These are phyloP conservation scores for Antrozous pallidus DNA, from an alignment of 2,797 vertebrate genomes.

Conservation along the genomic window DNA sequence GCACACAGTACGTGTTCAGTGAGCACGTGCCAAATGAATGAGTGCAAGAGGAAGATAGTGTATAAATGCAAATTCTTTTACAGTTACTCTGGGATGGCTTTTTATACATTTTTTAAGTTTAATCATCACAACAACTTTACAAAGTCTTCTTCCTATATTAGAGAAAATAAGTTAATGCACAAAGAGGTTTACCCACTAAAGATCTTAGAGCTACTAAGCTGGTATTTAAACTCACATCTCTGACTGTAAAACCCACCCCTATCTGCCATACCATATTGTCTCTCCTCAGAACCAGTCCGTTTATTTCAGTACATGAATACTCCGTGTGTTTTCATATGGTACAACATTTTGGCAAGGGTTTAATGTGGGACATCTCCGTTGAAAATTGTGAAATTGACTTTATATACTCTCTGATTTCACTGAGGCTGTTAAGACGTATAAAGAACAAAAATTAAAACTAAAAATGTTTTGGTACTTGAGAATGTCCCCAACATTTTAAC, in stretches of 20 bases:
- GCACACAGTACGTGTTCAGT: neutral
- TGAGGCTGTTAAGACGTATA: neutral
- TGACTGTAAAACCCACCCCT: neutral
- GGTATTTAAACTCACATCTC: neutral
- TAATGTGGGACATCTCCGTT: neutral
- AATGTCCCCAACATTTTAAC: neutral
- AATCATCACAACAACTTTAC: neutral
- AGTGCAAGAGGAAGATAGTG: neutral
- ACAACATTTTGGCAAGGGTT: neutral
- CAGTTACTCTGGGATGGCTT: neutral
- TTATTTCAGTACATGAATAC: neutral
- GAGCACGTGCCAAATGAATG: neutral
- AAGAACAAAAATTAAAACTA: slow-evolving; percentile 34
- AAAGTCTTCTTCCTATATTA: neutral
- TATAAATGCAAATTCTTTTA: neutral
- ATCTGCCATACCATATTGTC: neutral
- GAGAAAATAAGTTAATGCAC: neutral
- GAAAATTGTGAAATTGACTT: neutral
- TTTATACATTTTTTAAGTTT: neutral
- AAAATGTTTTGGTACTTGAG: slow-evolving; percentile 28
- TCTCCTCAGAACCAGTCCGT: neutral
- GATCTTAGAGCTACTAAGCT: neutral
- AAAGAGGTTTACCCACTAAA: neutral
- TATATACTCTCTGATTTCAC: neutral
- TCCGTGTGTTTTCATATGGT: neutral